These are phyloP conservation scores for Betta splendens DNA, from an alignment of 2,797 vertebrate species.

Conservation along the genomic window DNA sequence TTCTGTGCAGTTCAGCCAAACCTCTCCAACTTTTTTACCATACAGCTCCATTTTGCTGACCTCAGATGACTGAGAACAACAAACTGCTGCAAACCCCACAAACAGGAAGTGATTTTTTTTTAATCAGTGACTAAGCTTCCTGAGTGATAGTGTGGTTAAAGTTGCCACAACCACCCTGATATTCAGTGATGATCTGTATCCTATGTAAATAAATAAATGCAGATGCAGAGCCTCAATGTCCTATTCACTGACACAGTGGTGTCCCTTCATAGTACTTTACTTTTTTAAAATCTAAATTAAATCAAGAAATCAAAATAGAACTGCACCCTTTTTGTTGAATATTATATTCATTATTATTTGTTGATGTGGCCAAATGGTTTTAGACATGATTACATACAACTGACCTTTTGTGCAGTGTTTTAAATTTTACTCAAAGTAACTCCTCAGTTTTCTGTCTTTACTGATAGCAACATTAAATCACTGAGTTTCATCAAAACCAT, in stretches of 20 bases:
- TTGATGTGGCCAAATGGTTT: no score
- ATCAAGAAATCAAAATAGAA: no score
- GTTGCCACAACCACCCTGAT: conserved; percentile 29
- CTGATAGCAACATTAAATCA: neutral
- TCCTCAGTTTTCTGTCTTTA: neutral
- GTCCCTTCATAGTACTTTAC: no score
- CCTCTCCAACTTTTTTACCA: conserved; percentile 1
- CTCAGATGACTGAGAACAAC: conserved; percentile 5
- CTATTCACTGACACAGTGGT: no score
- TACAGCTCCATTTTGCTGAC: conserved; percentile 16
- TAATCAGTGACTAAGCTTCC: conserved; percentile 68
- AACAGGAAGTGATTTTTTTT: conserved; percentile 58
- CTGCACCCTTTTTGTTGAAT: no score
- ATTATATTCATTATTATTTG: no score
- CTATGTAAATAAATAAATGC: neutral
- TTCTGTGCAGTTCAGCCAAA: neutral
- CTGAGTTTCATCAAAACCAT: no score
- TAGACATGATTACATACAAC: no score
- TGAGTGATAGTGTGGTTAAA: conserved; percentile 45
- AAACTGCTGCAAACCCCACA: conserved; percentile 11
- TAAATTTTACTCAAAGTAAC: neutral
- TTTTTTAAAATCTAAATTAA: no score
- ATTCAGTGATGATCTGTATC: neutral
- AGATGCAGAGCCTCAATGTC: no score
- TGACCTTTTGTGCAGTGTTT: no score